Conservation (phyloP, 2,797 vertebrate species). For the Pseudochaenichthys georgianus region DNA sequence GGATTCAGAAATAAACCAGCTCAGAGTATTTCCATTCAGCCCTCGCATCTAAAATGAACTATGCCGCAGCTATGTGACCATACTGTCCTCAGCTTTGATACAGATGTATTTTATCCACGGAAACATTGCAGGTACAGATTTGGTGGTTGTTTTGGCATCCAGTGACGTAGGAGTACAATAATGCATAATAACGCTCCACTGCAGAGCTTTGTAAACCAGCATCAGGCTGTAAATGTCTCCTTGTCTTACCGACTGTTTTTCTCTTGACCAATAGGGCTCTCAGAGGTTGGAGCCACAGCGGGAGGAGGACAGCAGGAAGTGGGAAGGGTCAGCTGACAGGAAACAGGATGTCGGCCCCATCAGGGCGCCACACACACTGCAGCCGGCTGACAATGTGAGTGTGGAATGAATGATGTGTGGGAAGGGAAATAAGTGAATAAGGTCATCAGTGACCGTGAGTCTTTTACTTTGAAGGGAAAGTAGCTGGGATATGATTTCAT, state of each 20-base stretch:
- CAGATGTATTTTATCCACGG: background rate
- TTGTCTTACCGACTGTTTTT: background rate
- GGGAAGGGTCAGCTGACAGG: conserved; percentile 87
- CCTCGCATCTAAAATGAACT: background rate
- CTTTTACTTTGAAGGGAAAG: background rate
- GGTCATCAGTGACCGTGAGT: background rate
- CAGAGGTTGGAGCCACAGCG: conserved; percentile 88
- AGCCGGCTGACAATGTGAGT: conserved; percentile 88
- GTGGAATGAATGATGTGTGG: conserved; percentile 18
- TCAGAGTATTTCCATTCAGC: conserved; percentile 5
- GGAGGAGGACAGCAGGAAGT: conserved; percentile 90
- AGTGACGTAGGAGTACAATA: background rate
- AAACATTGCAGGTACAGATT: background rate
- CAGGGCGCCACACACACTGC: conserved; percentile 86
- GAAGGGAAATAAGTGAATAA: background rate
- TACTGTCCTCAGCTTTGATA: background rate
- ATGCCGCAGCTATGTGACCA: background rate
- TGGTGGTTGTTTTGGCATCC: background rate
- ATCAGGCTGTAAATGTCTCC: background rate
- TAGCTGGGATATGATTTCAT: background rate
- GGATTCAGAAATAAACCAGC: background rate
- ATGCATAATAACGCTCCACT: background rate
- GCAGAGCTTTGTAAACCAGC: background rate
- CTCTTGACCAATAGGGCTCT: conserved; percentile 85
- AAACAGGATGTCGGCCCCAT: conserved; percentile 81